Conservation (phyloP, 64 coral and sea anemone species). For the Stylophora pistillata region DNA sequence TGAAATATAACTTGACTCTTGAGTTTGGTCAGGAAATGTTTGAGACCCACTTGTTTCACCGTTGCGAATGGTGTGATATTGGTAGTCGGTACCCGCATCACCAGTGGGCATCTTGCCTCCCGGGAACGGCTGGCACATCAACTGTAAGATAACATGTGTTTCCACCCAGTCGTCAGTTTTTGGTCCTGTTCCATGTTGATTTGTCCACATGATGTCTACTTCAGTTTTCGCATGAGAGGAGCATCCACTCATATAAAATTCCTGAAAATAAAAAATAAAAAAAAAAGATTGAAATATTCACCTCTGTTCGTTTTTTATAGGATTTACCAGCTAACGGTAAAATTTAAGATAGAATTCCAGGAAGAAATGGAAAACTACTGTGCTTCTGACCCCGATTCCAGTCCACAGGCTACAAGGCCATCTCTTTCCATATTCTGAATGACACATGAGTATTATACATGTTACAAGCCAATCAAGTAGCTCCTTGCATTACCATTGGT, state of each 20-base stretch:
- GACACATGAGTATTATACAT: too few species aligned
- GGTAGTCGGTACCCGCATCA: conserved; percentile 7
- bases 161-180: not conserved
- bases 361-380: too few species aligned
- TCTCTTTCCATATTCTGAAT: too few species aligned
- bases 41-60: not conserved
- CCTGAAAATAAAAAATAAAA: not conserved
- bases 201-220: conserved; percentile 13
- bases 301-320: not conserved
- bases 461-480: too few species aligned
- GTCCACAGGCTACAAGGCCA: too few species aligned
- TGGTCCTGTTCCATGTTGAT: not conserved
- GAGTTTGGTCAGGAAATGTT: not conserved
- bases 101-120: conserved; percentile 8
- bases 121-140: conserved; percentile 21
- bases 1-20: not conserved
- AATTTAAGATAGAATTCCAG: too few species aligned
- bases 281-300: not conserved
- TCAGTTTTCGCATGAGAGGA: not conserved
- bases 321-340: too few species aligned
- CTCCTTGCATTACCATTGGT: too few species aligned
- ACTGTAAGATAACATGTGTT: conserved; percentile 43
- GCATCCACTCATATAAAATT: conserved; percentile 27
- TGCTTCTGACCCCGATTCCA: too few species aligned
- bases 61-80: conserved; percentile 30